Conservation (phyloP, 2,888 invertebrate genomes). For the Lamellibrachia satsuma region DNA sequence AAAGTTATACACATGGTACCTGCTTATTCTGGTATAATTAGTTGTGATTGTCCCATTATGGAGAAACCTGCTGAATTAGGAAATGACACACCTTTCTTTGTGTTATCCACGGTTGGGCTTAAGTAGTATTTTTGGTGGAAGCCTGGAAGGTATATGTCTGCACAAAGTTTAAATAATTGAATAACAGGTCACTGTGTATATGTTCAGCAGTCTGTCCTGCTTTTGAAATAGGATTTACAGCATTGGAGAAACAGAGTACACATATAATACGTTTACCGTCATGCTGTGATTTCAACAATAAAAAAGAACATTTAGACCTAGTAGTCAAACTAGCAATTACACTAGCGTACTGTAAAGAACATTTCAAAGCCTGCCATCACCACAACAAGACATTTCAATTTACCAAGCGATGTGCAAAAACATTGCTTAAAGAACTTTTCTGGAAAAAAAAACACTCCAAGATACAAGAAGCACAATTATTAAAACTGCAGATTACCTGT, state of each 20-base stretch:
- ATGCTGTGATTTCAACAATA: no score
- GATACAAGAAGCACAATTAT: background rate
- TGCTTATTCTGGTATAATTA: background rate
- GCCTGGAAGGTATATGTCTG: background rate
- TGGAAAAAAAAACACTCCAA: background rate
- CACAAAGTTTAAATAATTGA: no score
- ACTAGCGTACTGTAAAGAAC: background rate
- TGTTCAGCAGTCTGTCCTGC: no score
- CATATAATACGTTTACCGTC: no score
- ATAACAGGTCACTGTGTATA: no score
- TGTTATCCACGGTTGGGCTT: background rate
- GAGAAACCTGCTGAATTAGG: background rate
- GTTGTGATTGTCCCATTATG: background rate
- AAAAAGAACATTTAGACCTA: no score
- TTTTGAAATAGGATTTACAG: no score
- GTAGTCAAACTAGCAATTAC: background rate
- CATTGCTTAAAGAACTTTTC: background rate
- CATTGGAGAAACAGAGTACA: no score
- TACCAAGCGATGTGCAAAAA: background rate
- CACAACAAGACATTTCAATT: background rate
- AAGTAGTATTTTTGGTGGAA: background rate
- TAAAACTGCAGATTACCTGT: background rate
- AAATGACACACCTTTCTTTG: background rate
- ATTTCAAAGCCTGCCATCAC: background rate
- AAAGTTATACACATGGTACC: background rate